These are phyloP conservation scores for Artibeus jamaicensis DNA, from an alignment of 2,797 vertebrate genomes.

Conservation along the genomic window DNA sequence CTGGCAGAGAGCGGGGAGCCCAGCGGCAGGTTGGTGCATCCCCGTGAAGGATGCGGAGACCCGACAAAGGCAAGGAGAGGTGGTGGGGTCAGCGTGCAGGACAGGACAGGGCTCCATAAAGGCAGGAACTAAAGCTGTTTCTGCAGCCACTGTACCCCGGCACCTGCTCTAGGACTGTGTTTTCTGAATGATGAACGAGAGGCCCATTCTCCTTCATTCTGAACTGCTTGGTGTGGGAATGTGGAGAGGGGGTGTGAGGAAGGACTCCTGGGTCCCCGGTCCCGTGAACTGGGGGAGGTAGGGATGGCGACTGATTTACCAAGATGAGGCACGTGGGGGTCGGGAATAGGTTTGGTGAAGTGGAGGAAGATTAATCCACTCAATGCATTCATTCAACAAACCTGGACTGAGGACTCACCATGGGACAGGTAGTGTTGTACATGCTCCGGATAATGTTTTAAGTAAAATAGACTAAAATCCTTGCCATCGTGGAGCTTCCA, in stretches of 20 bases:
- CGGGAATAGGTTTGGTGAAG: background rate
- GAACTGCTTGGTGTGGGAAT: background rate
- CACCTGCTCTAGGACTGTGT: background rate
- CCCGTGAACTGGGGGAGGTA: background rate
- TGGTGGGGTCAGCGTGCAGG: background rate
- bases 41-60: background rate
- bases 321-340: background rate
- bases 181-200: background rate
- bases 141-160: rapidly evolving
- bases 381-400: background rate
- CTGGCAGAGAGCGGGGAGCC: background rate
- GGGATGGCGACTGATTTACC: background rate
- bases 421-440: background rate
- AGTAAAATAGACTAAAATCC: background rate
- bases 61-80: background rate
- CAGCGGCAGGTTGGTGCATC: rapidly evolving
- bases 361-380: background rate
- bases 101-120: background rate
- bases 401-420: background rate
- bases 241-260: background rate
- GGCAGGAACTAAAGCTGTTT: background rate
- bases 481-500: background rate
- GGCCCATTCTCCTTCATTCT: background rate
- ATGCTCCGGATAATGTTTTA: background rate
- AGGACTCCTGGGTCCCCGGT: background rate